Percentiles rank a stretch among this genome's conserved stretches.
phyloP scores from a whole-genome alignment of 2,113 vertebrate species.

The Delphinus delphis region DNA sequence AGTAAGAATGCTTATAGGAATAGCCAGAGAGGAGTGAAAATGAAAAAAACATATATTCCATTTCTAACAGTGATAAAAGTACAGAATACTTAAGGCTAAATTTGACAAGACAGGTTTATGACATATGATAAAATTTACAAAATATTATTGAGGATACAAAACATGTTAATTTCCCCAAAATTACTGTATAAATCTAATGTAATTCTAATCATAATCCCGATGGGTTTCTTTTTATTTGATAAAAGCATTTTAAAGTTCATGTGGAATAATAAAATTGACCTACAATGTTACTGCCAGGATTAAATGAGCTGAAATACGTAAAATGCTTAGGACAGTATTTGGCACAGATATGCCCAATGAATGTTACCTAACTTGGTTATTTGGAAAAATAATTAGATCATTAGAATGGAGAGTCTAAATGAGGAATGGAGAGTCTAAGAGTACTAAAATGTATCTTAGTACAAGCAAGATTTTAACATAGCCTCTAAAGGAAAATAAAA shows the following conservation, averaged over 20 bases:
- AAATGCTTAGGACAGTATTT: not conserved
- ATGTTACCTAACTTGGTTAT: not conserved
- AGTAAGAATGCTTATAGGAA: not conserved
- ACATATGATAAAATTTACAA: not conserved
- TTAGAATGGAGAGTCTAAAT: not conserved
- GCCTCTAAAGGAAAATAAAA: not conserved
- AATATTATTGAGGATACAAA: not conserved
- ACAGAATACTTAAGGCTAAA: not conserved
- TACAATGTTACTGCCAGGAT: slow-evolving; percentile 18
- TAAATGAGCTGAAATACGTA: not conserved
- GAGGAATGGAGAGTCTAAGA: not conserved
- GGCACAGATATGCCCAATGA: not conserved
- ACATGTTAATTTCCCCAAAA: not conserved
- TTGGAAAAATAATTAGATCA: not conserved
- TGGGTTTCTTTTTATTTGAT: not conserved
- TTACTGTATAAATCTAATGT: not conserved
- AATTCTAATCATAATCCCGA: not conserved
- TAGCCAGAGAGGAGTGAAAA: not conserved
- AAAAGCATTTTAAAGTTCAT: slow-evolving; percentile 30
- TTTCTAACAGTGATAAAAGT: not conserved
- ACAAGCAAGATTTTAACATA: not conserved
- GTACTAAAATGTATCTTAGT: not conserved
- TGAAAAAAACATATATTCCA: not conserved
- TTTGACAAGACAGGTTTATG: not conserved
- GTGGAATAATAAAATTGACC: not conserved